Evolutionary conservation across 2,888 invertebrate genomes (phyloP).

Genomic region (Sarcophaga caerulescens): DNA sequence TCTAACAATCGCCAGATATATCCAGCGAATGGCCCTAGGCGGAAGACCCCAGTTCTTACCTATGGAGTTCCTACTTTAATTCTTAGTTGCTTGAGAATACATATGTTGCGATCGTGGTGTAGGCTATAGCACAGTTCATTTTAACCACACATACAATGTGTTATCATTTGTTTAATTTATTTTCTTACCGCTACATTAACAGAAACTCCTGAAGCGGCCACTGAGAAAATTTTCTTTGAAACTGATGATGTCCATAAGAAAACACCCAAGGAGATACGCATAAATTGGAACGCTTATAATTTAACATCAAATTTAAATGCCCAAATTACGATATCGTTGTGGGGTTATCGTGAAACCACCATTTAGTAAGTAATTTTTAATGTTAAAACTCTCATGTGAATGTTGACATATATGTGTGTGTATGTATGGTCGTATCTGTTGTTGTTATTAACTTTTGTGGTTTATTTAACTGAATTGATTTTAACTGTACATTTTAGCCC

Average conservation of each 20-base stretch:
- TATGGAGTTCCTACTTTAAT: no score
- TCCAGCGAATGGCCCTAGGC: no score
- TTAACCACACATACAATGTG: no score
- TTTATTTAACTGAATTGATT: slow-evolving; percentile 34
- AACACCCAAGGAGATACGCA: slow-evolving; percentile 87
- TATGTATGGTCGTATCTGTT: not conserved
- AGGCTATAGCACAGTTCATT: no score
- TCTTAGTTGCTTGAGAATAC: no score
- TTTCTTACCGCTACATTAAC: slow-evolving; percentile 1
- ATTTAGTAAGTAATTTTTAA: slow-evolving; percentile 81
- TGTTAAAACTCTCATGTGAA: not conserved
- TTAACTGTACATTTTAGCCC: slow-evolving; percentile 82
- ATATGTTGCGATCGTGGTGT: no score
- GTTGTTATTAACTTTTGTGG: slow-evolving; percentile 4
- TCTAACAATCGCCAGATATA: no score
- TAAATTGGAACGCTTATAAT: slow-evolving; percentile 93
- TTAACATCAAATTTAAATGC: slow-evolving; percentile 91
- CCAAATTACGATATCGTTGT: slow-evolving; percentile 90
- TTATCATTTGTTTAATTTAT: no score
- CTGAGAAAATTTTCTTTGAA: slow-evolving; percentile 92
- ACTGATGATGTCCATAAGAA: slow-evolving; percentile 88
- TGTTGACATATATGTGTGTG: not conserved
- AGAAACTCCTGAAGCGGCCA: slow-evolving; percentile 94
- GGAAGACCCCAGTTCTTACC: no score
- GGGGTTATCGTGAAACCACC: slow-evolving; percentile 94